Base-by-base conservation (phyloP, 2,797 vertebrate species). In the Cichlasoma orientale region DNA sequence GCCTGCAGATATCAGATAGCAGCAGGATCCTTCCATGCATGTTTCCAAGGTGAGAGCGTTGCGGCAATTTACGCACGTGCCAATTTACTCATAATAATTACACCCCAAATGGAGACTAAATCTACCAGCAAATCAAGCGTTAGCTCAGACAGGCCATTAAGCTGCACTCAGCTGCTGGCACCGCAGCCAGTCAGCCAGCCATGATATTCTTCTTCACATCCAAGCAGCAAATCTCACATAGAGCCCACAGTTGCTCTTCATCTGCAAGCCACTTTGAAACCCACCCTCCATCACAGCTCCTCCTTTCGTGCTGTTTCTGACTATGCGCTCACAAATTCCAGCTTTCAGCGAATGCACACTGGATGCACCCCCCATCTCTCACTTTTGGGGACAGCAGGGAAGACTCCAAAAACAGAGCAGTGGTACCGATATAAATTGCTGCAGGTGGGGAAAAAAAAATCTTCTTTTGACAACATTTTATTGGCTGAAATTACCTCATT, bases 111-210 rank as follows among this genome's bases (percentile, higher is more conserved):
- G 63, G 18, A 68, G 50, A 68, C 63, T 31, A 27, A 29, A 31
- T 68, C 63, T 50, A 68, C 44, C 63, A 68, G 63, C 63, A 68
- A 68, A 68, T 29, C 44, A 68, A 19, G 25, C 25, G 52, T 31
- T 52, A 52, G 25, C 31, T 31, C 10, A 68, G n/a, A 25, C 25
- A 47, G 61, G 16, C 8, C 0, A 47, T 66, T 3, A 66, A 0
- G 38, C 47, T 5, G 21, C 5, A 5, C 44, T 47, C 14, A 16
- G 16, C 44, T 47, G 44, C 44, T 21, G 19, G 5, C 21, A 21
- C n/a, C 21, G 19, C 16, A 47, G 44, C 16, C 41, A 44, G 41
- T 4, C 41, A 44, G 41, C 41, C 14, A 47, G 44, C 41, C 41
- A 38, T 54, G 52, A 12, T 7, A 23, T 23, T 21, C 5, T 50